A percentile compares a stretch with the other conserved stretches of the same genome.
phyloP scores from a whole-genome alignment of 1,140 invertebrate genomes.

The Ceratina australensis region DNA sequence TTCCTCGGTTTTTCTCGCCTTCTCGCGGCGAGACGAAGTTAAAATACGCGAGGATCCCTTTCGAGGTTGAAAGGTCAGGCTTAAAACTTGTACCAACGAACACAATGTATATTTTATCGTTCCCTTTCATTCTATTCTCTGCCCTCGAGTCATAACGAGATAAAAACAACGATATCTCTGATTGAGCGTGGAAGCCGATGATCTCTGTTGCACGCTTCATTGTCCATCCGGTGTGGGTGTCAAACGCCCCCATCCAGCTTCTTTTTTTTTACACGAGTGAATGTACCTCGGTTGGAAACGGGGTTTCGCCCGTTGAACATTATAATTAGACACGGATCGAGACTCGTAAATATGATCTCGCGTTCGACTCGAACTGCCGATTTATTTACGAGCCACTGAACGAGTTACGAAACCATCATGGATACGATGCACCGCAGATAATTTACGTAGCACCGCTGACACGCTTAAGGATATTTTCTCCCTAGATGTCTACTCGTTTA shows the following conservation, averaged over 20 bases:
- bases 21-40: background rate
- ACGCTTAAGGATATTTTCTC: too few relatives aligned
- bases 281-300: slow-evolving; percentile 60
- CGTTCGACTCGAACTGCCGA: slow-evolving; percentile 51
- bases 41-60: too few relatives aligned
- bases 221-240: slow-evolving; percentile 75
- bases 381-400: slow-evolving; percentile 48
- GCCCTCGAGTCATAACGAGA: slow-evolving; percentile 53
- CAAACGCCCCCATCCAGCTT: slow-evolving; percentile 74
- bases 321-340: slow-evolving; percentile 66
- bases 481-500: too few relatives aligned
- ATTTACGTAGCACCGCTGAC: background rate
- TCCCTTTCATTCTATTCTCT: background rate
- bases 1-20: background rate
- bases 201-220: slow-evolving; percentile 71
- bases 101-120: too few relatives aligned
- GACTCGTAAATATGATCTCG: slow-evolving; percentile 62
- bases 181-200: slow-evolving; percentile 66
- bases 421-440: background rate
- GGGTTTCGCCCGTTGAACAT: slow-evolving; percentile 37
- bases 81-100: too few relatives aligned
- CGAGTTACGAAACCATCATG: background rate
- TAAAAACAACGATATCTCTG: slow-evolving; percentile 51
- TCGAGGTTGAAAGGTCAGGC: too few relatives aligned
- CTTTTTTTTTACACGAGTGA: slow-evolving; percentile 61